These are phyloP conservation scores for Tribolium freemani DNA, from an alignment of 2,888 invertebrate species.

Conservation along the genomic window DNA sequence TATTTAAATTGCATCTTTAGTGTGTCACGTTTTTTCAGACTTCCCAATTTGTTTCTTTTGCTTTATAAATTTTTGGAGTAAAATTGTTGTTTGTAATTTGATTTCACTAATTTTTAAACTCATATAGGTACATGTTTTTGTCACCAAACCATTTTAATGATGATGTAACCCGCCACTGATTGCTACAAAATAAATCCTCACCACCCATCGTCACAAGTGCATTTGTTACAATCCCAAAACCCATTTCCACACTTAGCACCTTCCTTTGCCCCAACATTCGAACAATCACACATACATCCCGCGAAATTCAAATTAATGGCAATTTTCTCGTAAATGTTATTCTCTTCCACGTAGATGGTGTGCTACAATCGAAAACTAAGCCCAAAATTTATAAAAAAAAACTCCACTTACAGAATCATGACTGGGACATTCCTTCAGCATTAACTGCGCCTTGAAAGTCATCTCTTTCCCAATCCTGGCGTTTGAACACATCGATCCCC, in stretches of 20 bases:
- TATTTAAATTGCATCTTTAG: no score
- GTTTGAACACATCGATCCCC: slow-evolving; percentile 72
- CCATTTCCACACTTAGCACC: slow-evolving; percentile 73
- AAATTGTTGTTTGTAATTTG: no score
- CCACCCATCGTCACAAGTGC: slow-evolving; percentile 76
- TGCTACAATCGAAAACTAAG: no score
- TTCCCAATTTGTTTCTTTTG: no score
- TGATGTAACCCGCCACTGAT: no score
- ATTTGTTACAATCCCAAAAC: slow-evolving; percentile 69
- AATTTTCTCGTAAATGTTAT: slow-evolving; percentile 79
- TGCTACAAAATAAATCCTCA: slow-evolving; percentile 56
- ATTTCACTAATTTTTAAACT: no score
- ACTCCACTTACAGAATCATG: no score
- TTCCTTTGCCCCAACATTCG: neutral
- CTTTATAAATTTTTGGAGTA: no score
- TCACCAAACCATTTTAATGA: no score
- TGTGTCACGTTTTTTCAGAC: no score
- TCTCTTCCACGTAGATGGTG: slow-evolving; percentile 80
- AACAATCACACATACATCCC: slow-evolving; percentile 68
- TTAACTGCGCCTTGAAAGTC: slow-evolving; percentile 75
- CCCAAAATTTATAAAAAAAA: no score
- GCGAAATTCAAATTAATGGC: slow-evolving; percentile 76
- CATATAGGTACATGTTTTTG: no score
- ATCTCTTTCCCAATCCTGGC: slow-evolving; percentile 75
- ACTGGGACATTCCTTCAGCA: slow-evolving; percentile 66